Evolutionary conservation across 1,140 invertebrate genomes (phyloP), one percentile per base, ranked within the genome.

Genomic region (Mercenaria mercenaria): DNA sequence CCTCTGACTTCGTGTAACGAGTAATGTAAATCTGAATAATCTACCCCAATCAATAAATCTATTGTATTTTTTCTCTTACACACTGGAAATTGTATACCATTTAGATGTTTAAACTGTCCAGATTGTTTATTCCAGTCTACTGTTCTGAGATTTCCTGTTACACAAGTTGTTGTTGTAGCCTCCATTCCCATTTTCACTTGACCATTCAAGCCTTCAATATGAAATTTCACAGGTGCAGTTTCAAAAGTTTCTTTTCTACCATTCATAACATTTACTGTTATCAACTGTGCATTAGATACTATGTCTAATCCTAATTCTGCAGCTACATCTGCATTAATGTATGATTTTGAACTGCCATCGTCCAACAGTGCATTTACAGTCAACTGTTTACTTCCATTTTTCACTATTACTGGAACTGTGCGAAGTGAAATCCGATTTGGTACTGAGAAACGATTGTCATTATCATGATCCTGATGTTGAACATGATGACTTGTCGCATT

Each of bases 351-450:
- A 41, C 91, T 87, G 2, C 76, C 91, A 43, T 91, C 88, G 79
- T 91, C 83, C 13, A 91, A 26, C 18, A 91, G 64, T 20, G 88
- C 91, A 59, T 91, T 91, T 20, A 90, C 67, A 20, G 23, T n/a
- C n/a, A n/a, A n/a, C n/a, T n/a, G n/a, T n/a, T n/a, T n/a, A n/a
- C n/a, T n/a, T n/a, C n/a, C n/a, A n/a, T n/a, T n/a, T n/a, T n/a
- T n/a, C n/a, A n/a, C n/a, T n/a, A n/a, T n/a, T n/a, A n/a, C n/a
- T n/a, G 91, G 88, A 11, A 89, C 77, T 26, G 88, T 91, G 81
- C 76, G 41, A n/a, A 91, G 43, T 26, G 69, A 61, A 0, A 83
- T 72, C 32, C 29, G 77, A 10, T 72, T 43, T 26, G 29, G 0
- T 56, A 61, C 32, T 69, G 20, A 26, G 13, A 32, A 61, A 26